These are phyloP conservation scores for Pristionchus pacificus DNA, from an alignment of 1,140 invertebrate species.

Conservation along the genomic window DNA sequence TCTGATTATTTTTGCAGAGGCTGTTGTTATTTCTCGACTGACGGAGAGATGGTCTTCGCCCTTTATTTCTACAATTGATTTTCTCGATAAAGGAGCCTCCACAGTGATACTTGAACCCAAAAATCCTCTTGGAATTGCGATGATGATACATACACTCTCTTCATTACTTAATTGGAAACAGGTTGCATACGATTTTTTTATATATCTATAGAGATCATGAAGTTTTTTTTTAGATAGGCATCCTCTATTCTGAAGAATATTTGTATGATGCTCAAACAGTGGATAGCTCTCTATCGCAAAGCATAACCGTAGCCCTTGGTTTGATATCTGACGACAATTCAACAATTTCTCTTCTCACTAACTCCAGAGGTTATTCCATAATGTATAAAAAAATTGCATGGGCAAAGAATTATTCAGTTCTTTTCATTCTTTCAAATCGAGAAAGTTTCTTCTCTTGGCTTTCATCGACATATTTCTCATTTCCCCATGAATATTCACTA, in stretches of 20 bases:
- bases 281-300: too few species aligned
- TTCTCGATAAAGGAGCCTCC: too few species aligned
- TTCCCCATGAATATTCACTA: not conserved
- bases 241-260: too few species aligned
- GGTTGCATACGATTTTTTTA: too few species aligned
- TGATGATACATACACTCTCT: too few species aligned
- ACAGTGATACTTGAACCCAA: too few species aligned
- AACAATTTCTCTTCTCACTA: not conserved
- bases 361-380: not conserved
- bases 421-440: not conserved
- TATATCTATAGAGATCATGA: too few species aligned
- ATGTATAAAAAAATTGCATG: not conserved
- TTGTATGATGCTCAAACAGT: too few species aligned
- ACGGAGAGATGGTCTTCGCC: not conserved
- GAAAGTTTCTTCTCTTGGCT: not conserved
- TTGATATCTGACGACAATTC: not conserved
- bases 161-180: too few species aligned
- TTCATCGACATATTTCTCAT: not conserved
- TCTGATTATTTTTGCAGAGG: not conserved
- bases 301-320: not conserved
- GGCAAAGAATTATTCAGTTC: not conserved
- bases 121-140: too few species aligned
- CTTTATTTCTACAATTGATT: not conserved
- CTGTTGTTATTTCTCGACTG: not conserved
- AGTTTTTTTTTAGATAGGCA: too few species aligned